Conservation (phyloP, 2,888 invertebrate genomes). For the Muscina levida region DNA sequence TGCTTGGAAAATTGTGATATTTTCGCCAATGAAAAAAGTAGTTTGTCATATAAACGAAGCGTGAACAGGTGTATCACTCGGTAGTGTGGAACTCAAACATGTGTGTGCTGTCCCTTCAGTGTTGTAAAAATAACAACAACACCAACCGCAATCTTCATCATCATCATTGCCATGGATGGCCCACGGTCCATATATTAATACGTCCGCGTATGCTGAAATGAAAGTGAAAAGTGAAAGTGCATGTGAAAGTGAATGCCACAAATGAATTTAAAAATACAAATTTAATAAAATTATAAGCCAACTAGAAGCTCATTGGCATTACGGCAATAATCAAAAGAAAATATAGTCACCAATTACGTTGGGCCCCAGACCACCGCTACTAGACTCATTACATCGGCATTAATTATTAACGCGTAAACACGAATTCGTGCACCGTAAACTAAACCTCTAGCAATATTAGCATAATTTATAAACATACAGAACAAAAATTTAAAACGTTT, state of each 20-base stretch:
- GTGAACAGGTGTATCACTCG: constrained; percentile 59
- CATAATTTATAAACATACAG: background rate
- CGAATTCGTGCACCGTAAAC: background rate
- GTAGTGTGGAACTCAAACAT: constrained; percentile 42
- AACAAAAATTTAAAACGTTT: background rate
- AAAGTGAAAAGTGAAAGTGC: constrained; percentile 1
- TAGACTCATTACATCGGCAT: background rate
- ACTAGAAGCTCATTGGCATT: background rate
- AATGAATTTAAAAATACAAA: constrained; percentile 20
- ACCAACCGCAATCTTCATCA: background rate
- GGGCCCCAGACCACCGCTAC: no score
- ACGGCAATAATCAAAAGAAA: background rate
- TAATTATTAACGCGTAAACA: constrained; percentile 1
- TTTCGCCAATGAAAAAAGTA: constrained; percentile 27
- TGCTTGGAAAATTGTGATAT: constrained; percentile 44
- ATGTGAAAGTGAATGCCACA: constrained; percentile 14
- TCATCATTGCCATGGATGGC: background rate
- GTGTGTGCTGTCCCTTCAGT: constrained; percentile 31
- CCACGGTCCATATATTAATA: constrained; percentile 13
- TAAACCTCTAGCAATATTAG: no score
- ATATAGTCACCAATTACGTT: background rate
- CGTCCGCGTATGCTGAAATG: constrained; percentile 3
- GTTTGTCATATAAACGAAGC: constrained; percentile 61
- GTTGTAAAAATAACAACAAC: constrained; percentile 10
- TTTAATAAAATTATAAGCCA: background rate